Evolutionary conservation across 2,113 vertebrate species (phyloP).

Genomic region (Polyodon spathula): DNA sequence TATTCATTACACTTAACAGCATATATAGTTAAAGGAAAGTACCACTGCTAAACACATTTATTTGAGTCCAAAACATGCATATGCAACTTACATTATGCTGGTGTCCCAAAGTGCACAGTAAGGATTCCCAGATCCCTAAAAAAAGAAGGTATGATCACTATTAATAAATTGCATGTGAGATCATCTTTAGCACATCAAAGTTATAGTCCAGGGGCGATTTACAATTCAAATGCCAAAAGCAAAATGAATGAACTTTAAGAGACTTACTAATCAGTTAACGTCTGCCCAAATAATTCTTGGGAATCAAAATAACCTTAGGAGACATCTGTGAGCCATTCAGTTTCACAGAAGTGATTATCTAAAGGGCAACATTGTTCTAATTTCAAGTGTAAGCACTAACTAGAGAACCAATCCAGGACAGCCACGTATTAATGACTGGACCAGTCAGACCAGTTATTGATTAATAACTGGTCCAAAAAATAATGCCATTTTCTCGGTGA

Average conservation of each 20-base stretch:
- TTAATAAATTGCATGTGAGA: neutral
- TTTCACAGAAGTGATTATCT: constrained; percentile 31
- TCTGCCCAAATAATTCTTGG: neutral
- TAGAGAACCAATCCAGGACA: constrained; percentile 16
- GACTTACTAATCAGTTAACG: neutral
- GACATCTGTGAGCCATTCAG: neutral
- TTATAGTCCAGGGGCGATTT: no score
- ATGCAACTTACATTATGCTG: constrained; percentile 80
- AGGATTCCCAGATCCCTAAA: constrained; percentile 86
- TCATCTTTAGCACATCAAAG: no score
- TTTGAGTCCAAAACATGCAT: constrained; percentile 27
- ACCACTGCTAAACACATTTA: neutral
- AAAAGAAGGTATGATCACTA: constrained; percentile 22
- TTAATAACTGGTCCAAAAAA: constrained; percentile 28
- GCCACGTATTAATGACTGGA: constrained; percentile 50
- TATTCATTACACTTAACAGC: no score
- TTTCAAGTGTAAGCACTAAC: constrained; percentile 26
- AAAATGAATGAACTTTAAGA: no score
- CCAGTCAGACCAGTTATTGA: constrained; percentile 42
- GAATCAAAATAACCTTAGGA: constrained; percentile 5
- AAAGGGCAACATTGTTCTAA: constrained; percentile 36
- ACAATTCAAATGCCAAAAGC: no score
- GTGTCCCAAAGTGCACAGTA: constrained; percentile 95
- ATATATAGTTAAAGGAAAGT: neutral
- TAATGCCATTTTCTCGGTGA: constrained; percentile 11